Evolutionary conservation across 2,797 vertebrate genomes (phyloP).

Genomic region (Triplophysa yarkandensis): DNA sequence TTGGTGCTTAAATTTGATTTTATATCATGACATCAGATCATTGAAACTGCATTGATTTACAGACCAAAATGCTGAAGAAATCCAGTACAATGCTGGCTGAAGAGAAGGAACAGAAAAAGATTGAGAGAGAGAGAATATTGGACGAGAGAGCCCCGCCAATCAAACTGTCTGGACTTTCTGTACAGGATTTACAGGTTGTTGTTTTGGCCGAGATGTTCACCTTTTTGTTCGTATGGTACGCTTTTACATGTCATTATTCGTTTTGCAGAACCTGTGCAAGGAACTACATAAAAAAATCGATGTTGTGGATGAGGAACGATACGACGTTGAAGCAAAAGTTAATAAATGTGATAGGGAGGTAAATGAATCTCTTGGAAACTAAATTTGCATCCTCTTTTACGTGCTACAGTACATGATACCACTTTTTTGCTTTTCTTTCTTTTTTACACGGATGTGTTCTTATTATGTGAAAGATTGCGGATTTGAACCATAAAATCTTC

Average conservation of each 20-base stretch:
- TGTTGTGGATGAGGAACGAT: slow-evolving; percentile 62
- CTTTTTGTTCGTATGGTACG: neutral
- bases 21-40: neutral
- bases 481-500: slow-evolving; percentile 57
- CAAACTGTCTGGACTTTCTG: slow-evolving; percentile 54
- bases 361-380: neutral
- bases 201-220: neutral
- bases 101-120: slow-evolving; percentile 56
- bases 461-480: slow-evolving; percentile 9
- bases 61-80: slow-evolving; percentile 65
- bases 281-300: slow-evolving; percentile 62
- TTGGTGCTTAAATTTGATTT: neutral
- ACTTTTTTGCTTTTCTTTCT: neutral
- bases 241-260: neutral
- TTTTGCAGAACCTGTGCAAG: slow-evolving; percentile 60
- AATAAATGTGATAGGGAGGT: slow-evolving; percentile 62
- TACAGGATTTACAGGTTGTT: slow-evolving; percentile 58
- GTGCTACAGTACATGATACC: neutral
- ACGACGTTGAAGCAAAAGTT: slow-evolving; percentile 62
- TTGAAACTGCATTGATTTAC: neutral
- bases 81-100: slow-evolving; percentile 57
- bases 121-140: slow-evolving; percentile 56
- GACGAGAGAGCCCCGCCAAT: slow-evolving; percentile 61
- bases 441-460: no score
- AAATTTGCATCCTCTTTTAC: neutral